Conservation (phyloP, 2,113 vertebrate genomes). For the Neomonachus schauinslandi region DNA sequence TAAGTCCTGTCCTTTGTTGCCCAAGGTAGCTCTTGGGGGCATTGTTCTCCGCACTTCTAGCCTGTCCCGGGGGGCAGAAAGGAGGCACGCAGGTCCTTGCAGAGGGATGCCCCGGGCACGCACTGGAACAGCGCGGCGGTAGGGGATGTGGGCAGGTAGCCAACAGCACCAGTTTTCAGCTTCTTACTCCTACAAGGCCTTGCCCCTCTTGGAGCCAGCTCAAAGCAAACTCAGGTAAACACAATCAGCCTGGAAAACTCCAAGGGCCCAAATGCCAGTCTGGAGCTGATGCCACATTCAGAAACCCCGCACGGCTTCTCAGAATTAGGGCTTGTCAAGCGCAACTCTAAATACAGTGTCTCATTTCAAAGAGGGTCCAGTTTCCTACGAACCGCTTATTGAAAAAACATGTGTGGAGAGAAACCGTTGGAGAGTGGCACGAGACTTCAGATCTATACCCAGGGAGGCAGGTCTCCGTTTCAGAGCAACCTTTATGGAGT, state of each 20-base stretch:
- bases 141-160: background rate
- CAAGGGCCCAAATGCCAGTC: too few relatives aligned
- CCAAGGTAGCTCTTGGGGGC: background rate
- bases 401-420: background rate
- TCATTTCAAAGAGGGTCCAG: slow-evolving; percentile 37
- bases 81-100: background rate
- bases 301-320: background rate
- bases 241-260: background rate
- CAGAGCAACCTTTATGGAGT: background rate
- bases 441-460: background rate
- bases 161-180: background rate
- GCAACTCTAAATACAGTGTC: background rate
- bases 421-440: background rate
- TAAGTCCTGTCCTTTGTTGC: background rate
- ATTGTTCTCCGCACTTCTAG: background rate
- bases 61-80: background rate
- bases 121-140: rapidly evolving
- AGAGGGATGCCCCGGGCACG: rapidly evolving
- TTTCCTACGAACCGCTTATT: background rate
- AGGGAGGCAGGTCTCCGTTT: background rate
- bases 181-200: background rate
- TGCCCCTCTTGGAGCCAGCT: background rate
- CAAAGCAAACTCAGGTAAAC: background rate
- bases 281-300: background rate
- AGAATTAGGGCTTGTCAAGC: background rate